Percentiles rank a stretch among this genome's conserved stretches.
Evolutionary conservation across 2,797 vertebrate species (phyloP).

Genomic region (Ceyx erithaca): DNA sequence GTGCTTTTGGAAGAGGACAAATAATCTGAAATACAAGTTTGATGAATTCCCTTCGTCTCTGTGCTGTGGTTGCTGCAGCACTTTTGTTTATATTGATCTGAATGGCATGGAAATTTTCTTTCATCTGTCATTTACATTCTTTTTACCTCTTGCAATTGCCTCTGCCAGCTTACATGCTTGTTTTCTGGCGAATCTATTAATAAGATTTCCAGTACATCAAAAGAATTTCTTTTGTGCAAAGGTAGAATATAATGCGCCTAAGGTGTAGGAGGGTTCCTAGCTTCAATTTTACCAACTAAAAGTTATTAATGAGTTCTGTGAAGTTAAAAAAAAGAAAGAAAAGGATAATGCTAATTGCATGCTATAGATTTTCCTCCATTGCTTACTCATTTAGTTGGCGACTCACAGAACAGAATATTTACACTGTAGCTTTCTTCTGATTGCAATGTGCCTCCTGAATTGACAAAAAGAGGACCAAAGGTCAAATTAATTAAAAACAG

Average conservation of each 20-base stretch:
- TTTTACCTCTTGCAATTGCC: slow-evolving; percentile 59
- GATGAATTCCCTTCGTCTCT: slow-evolving; percentile 40
- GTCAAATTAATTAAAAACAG: slow-evolving; percentile 63
- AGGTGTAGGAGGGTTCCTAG: slow-evolving; percentile 14
- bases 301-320: slow-evolving; percentile 55
- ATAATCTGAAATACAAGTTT: slow-evolving; percentile 42
- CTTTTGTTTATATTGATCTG: slow-evolving; percentile 61
- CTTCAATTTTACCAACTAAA: slow-evolving; percentile 49
- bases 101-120: slow-evolving; percentile 46
- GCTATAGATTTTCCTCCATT: slow-evolving; percentile 39
- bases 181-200: slow-evolving; percentile 65
- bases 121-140: slow-evolving; percentile 70
- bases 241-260: neutral
- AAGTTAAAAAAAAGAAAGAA: neutral
- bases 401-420: slow-evolving; percentile 37
- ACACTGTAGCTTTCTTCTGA: slow-evolving; percentile 10
- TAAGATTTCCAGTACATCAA: slow-evolving; percentile 54
- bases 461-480: slow-evolving; percentile 47
- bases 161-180: slow-evolving; percentile 55
- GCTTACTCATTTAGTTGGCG: slow-evolving; percentile 37
- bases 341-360: slow-evolving; percentile 45
- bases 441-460: slow-evolving; percentile 21
- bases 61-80: slow-evolving; percentile 24
- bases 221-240: slow-evolving; percentile 45
- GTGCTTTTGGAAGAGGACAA: slow-evolving; percentile 40